Conservation (phyloP, 64 coral and sea anemone species). For the Porites lutea region DNA sequence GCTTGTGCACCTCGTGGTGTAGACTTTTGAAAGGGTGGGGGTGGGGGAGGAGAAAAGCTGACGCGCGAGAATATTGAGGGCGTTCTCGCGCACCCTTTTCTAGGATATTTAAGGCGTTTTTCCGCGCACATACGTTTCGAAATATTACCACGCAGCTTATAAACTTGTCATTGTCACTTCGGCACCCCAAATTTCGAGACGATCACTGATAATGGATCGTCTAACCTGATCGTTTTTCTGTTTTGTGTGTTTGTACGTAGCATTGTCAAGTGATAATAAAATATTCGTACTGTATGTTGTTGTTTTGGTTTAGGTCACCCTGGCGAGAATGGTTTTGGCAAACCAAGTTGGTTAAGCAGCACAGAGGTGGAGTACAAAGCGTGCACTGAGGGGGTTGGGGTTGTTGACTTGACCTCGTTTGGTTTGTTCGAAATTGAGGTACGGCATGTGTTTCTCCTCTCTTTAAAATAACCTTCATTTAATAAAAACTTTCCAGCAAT, state of each 20-base stretch:
- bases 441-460: neutral
- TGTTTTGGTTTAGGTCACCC: neutral
- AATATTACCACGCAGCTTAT: too few relatives aligned
- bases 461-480: too few relatives aligned
- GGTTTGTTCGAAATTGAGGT: conserved; percentile 87
- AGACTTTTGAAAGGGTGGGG: too few relatives aligned
- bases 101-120: too few relatives aligned
- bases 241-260: neutral
- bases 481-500: neutral
- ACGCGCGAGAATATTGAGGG: too few relatives aligned
- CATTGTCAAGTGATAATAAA: neutral
- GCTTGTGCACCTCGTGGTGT: too few relatives aligned
- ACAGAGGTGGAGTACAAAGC: conserved; percentile 79
- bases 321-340: conserved; percentile 74
- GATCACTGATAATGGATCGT: too few relatives aligned
- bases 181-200: too few relatives aligned
- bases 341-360: conserved; percentile 76
- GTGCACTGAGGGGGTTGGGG: conserved; percentile 69
- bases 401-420: conserved; percentile 89
- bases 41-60: too few relatives aligned
- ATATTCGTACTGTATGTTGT: neutral
- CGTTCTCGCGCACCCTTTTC: too few relatives aligned
- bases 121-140: too few relatives aligned
- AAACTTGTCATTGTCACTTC: too few relatives aligned
- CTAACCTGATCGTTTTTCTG: neutral